A percentile compares a stretch with the other conserved stretches of the same genome.
These are phyloP conservation scores for Sepioteuthis lessoniana DNA, from an alignment of 2,888 invertebrate species.

Conservation along the genomic window DNA sequence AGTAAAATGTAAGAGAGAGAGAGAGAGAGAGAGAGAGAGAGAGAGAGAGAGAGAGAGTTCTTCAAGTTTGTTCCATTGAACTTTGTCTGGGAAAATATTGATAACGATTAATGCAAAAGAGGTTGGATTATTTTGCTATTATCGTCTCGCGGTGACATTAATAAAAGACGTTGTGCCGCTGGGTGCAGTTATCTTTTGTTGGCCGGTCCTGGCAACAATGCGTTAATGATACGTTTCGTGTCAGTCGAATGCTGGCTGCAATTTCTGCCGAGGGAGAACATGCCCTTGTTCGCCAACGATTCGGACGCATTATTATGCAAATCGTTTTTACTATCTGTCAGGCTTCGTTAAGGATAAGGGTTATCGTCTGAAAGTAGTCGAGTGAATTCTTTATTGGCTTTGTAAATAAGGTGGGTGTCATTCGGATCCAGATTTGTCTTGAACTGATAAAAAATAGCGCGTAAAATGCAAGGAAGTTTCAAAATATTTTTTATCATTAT, in stretches of 20 bases:
- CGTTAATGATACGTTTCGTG: not conserved
- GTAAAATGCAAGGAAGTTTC: not conserved
- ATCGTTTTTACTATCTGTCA: constrained; percentile 14
- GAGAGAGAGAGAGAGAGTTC: no score
- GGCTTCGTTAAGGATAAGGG: not conserved
- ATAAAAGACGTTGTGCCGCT: not conserved
- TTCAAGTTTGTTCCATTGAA: no score
- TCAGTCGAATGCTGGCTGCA: constrained; percentile 33
- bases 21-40: no score
- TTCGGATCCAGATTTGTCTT: not conserved
- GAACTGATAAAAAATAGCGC: not conserved
- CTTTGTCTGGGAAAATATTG: no score
- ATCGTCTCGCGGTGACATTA: no score
- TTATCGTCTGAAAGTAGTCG: not conserved
- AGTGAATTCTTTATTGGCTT: not conserved
- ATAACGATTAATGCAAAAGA: no score
- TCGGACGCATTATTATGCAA: not conserved
- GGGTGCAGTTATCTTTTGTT: constrained; percentile 5
- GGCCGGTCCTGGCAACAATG: not conserved
- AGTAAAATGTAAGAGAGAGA: no score
- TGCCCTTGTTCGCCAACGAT: not conserved
- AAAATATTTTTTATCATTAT: not conserved
- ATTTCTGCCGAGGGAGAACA: not conserved
- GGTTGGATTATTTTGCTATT: not conserved
- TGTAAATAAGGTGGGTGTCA: not conserved